Evolutionary conservation across 2,113 vertebrate species (phyloP), one percentile per base, ranked within the genome.

Genomic region (Pipa parva): DNA sequence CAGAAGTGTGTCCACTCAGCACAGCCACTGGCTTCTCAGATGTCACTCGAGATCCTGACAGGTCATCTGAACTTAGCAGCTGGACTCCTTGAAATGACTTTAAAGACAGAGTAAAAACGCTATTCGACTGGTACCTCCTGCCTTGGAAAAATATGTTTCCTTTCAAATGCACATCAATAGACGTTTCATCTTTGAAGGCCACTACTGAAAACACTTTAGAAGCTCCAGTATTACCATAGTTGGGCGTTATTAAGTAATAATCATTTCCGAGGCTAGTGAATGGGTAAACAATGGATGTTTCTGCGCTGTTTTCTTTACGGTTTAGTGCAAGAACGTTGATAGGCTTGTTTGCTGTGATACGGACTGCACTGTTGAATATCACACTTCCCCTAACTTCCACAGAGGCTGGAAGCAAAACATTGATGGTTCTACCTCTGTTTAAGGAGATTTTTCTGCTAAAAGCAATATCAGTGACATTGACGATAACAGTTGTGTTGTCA

Each of bases 1-100:
- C 84, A 62, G 90, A 92, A 8, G 63, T 85, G 71, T 94, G 90
- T 29, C 91, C 90, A 0, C 82, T 78, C 49, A 86, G 51, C 24
- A 92, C 85, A 1, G 80, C 88, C 51, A 91, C 81, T 0, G 88
- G 87, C 12, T 20, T 49, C 9, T 46, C 54, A 42, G 89, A 79
- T 8, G 71, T 63, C 25, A 93, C 75, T 54, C 76, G 73, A 18
- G 85, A 82, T 18, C 90, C 86, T 0, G 90, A 84, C 15, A 92
- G 79, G 15, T 91, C 79, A 9, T 55, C 0, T 0, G 0, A 0
- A 36, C 87, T 85, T 71, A 90, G 85, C 4, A 92, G 7, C 74
- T 89, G 90, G 20, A 78, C 65, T 18, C 78, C 89, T 31, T 87
- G 75, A 6, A 81, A 92, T 1, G 89, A 78, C 7, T 69, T 0